These are phyloP conservation scores for Syrista parreyssii DNA, from an alignment of 2,888 invertebrate genomes.

Conservation along the genomic window DNA sequence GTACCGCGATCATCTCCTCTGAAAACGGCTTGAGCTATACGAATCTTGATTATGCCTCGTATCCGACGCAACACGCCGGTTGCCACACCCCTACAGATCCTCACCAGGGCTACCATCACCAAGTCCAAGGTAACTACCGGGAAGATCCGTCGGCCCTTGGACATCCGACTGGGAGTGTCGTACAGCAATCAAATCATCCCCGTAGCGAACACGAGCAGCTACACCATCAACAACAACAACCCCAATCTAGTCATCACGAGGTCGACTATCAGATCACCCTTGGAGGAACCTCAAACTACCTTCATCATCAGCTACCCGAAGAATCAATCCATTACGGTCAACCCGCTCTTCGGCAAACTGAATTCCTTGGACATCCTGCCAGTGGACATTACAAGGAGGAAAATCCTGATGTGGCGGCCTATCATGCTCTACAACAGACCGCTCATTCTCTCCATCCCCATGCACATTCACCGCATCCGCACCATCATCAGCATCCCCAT, in stretches of 20 bases:
- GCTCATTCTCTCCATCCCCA: conserved; percentile 44
- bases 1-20: conserved; percentile 81
- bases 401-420: conserved; percentile 57
- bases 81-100: conserved; percentile 45
- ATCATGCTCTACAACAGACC: conserved; percentile 61
- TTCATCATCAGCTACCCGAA: conserved; percentile 49
- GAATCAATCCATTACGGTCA: conserved; percentile 39
- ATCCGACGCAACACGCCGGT: conserved; percentile 49
- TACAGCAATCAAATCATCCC: conserved; percentile 33
- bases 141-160: conserved; percentile 63
- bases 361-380: conserved; percentile 71
- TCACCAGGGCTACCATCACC: conserved; percentile 68
- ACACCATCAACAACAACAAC: conserved; percentile 49
- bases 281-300: conserved; percentile 51
- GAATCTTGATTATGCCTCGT: conserved; percentile 81
- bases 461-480: conserved; percentile 43
- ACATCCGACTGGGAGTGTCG: conserved; percentile 28
- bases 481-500: conserved; percentile 56
- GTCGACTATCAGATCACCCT: conserved; percentile 65
- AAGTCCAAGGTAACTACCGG: conserved; percentile 61
- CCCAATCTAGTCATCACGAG: conserved; percentile 20
- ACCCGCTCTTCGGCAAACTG: conserved; percentile 66
- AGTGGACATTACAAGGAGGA: conserved; percentile 73
- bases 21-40: conserved; percentile 91
- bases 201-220: conserved; percentile 47